Base-by-base conservation (phyloP, 2,888 invertebrate species). In the Leptopterna dolabrata region DNA sequence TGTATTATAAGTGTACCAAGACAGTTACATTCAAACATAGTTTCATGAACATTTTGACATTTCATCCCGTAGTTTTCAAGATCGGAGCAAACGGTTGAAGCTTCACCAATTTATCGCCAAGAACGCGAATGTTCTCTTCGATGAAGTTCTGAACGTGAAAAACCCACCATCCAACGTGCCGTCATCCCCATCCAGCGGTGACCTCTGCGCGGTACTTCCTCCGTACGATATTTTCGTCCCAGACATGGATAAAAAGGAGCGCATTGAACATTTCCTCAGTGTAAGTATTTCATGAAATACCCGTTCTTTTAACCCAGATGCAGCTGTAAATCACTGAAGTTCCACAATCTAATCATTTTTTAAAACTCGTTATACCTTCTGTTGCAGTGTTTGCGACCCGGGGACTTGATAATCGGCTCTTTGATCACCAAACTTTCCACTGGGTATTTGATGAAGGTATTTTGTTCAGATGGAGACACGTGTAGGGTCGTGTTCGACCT, bases 81-180 rank as follows among this genome's bases (percentile, higher is more conserved):
- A 97, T 92, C 94, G 97, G 88, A 95, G 96, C 0, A 96, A 96
- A 91, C 93, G 97, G 29, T 92, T 96, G 86, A 97, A 96, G 91
- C 93, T 98, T 70, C 96, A 97, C 91, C 96, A 97, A 91, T 97
- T 98, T 92, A 94, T 97, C 90, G 95, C 96, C 13, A 96, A 96
- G 91, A 97, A 97, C 92, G 96, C 97, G 0, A 94, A 94, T 91
- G 93, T 95, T 81, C 93, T 98, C 89, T 98, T 96, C 91, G 95
- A 93, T 92, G 89, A 93, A 92, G 45, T 91, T 93, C 47, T 91
- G 91, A 87, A 89, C 73, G 89, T 89, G 78, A 87, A 88, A 90
- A 87, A 83, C 70, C 43, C 88, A 36, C 93, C 93, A 89, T 93
- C 93, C 89, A 91, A 92, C 27, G 93, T 93, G 43, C 92, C 92